These are phyloP conservation scores for Drosophila asahinai DNA, from an alignment of 1,140 invertebrate species.

Conservation along the genomic window DNA sequence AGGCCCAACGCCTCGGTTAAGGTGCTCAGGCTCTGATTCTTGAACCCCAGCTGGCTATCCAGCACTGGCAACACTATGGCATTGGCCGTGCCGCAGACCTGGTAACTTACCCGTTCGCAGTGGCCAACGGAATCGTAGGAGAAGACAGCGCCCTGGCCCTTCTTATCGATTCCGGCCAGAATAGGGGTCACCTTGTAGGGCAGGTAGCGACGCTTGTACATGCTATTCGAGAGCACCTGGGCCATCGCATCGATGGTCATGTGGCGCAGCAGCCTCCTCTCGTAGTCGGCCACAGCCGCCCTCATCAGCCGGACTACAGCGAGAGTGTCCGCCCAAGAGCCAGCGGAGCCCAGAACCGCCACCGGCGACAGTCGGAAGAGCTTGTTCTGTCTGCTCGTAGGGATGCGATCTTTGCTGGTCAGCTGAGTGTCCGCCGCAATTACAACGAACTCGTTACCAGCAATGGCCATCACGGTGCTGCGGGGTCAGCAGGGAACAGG, in stretches of 20 bases:
- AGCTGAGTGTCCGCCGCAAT: conserved; percentile 96
- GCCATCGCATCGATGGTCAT: conserved; percentile 97
- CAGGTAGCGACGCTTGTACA: conserved; percentile 99
- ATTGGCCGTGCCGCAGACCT: conserved; percentile 93
- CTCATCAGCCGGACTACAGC: conserved; percentile 94
- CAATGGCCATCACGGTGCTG: conserved; percentile 96
- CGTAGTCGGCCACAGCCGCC: conserved; percentile 96
- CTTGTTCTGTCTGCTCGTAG: conserved; percentile 94
- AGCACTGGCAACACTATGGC: conserved; percentile 93
- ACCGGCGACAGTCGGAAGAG: conserved; percentile 91
- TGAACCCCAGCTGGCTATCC: conserved; percentile 95
- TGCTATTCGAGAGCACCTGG: conserved; percentile 97
- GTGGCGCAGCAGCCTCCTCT: conserved; percentile 96
- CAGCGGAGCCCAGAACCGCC: conserved; percentile 95
- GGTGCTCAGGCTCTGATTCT: conserved; percentile 93
- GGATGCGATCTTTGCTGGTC: conserved; percentile 94
- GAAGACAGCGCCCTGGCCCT: conserved; percentile 96
- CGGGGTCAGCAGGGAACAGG: conserved; percentile 13
- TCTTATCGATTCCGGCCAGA: conserved; percentile 93
- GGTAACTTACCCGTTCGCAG: conserved; percentile 92
- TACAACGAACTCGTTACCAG: conserved; percentile 95
- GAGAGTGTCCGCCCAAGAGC: conserved; percentile 98
- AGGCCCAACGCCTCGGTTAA: conserved; percentile 87
- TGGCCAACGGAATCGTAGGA: conserved; percentile 99
- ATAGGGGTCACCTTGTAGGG: conserved; percentile 99